Evolutionary conservation across 2,797 vertebrate genomes (phyloP), one percentile per base, ranked within the genome.

Genomic region (Rhinichthys osculus): DNA sequence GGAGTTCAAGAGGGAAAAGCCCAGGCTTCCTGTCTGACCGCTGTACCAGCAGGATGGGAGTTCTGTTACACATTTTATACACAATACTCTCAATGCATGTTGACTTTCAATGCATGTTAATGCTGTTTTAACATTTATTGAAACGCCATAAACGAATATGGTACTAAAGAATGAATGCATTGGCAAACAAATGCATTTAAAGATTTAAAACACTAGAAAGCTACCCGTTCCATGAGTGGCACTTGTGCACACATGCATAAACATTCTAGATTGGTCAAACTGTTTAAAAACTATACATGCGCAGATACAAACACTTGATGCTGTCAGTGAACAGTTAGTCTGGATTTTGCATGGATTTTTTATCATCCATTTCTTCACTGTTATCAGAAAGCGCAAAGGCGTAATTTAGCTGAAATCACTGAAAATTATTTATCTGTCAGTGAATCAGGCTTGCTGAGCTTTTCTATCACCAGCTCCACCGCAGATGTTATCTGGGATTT

Each of bases 21-120:
- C 85, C 84, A 69, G 69, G 79, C 70, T 88, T 89, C 88, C 90
- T 87, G 88, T 87, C 87, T 87, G 85, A 66, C 82, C 50, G 73
- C 69, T 78, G 77, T 54, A 85, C 81, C 84, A 83, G 80, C 86
- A 90, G 86, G 89, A 90, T 86, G 82, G 81, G 76, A 85, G 80
- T 64, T 62, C 23, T 79, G 40, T 40, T 70, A 50, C 21, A 71
- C 38, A 14, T 21, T 76, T 30, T 57, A 64, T 50, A 66, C 74
- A 21, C n/a, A 52, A 30, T 59, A 30, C 52, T 40, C 44, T 30
- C 19, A 57, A 21, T 64, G 77, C 38, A 50, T 50, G 47, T 17
- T 50, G 47, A 27, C 67, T 38, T 44, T 30, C 10, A 57, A 21
- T 79, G 77, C 38, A 44, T 64, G 77, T 64, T 59, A 52, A 59